Conservation (phyloP, 2,797 vertebrate species). For the Propithecus deckenii region DNA sequence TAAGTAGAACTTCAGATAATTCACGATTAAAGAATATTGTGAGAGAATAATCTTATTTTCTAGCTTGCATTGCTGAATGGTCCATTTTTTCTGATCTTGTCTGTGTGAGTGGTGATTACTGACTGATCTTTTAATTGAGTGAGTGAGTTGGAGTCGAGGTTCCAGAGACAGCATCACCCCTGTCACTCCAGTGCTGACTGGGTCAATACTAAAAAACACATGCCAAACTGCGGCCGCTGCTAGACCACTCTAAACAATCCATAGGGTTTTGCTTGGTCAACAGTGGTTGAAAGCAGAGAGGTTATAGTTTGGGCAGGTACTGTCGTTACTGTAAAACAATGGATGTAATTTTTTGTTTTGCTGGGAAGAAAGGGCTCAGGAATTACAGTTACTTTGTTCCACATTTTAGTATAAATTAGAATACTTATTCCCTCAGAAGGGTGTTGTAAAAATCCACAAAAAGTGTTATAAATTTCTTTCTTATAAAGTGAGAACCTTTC, state of each 20-base stretch:
- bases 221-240: not conserved
- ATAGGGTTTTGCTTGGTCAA: not conserved
- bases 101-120: constrained; percentile 18
- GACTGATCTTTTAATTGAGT: constrained; percentile 34
- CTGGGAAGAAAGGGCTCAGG: not conserved
- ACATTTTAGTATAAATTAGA: constrained; percentile 26
- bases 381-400: not conserved
- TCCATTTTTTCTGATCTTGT: constrained; percentile 9
- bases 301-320: not conserved
- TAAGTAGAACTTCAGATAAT: constrained; percentile 39
- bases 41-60: constrained; percentile 18
- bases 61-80: not conserved
- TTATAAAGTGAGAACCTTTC: not conserved
- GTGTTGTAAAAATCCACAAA: not conserved
- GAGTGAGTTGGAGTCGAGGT: not conserved
- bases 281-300: not conserved
- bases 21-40: constrained; percentile 37
- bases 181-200: not conserved
- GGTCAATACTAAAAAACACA: not conserved
- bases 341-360: constrained; percentile 16
- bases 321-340: not conserved
- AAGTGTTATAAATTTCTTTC: not conserved
- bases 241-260: not conserved
- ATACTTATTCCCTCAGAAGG: not conserved
- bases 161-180: not conserved